Evolutionary conservation across 2,113 vertebrate species (phyloP), one percentile per base, ranked within the genome.

Genomic region (Colinus virginianus): DNA sequence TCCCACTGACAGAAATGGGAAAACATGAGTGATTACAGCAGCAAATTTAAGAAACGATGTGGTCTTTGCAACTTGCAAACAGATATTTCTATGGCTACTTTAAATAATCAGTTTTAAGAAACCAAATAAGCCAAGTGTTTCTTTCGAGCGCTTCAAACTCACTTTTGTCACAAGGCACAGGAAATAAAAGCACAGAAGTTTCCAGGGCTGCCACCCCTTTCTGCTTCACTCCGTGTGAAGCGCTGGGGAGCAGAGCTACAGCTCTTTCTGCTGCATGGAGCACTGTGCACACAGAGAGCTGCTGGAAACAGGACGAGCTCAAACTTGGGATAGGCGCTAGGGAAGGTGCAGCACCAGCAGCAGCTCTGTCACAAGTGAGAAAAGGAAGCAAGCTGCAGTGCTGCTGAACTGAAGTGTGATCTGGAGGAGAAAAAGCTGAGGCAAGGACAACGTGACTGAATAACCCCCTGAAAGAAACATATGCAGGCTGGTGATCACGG

Each of bases 221-320:
- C 75, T 0, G 7, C 88, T 88, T 74, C 71, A 34, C 76, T 78
- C 86, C 85, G 55, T 61, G 79, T 87, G 68, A 71, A 78, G 77
- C 68, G 49, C 77, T 48, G 1, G 0, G 40, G 61, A 76, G 58
- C 64, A 81, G 72, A 67, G 36, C 49, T 49, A 49, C 40, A 23
- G 53, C 63, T 96, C 83, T 38, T 84, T 70, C 22, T 76, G 70
- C 92, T 88, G 88, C 93, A 93, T 62, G 90, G 95, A 90, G 70
- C 32, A 7, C 38, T 17, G 8, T 42, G 49, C 64, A 75, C n/a
- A 48, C 14, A 2, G 2, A 34, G 30, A 79, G 17, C 61, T n/a
- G 45, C 42, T 30, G 20, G 16, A 30, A 66, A 53, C 0, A 2
- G 30, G 6, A 69, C 82, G 36, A 63, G 55, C 28, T 59, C 40